Percentiles rank a stretch among this genome's conserved stretches.
Conservation (phyloP, 2,888 invertebrate species). For the Dioctria rufipes region DNA sequence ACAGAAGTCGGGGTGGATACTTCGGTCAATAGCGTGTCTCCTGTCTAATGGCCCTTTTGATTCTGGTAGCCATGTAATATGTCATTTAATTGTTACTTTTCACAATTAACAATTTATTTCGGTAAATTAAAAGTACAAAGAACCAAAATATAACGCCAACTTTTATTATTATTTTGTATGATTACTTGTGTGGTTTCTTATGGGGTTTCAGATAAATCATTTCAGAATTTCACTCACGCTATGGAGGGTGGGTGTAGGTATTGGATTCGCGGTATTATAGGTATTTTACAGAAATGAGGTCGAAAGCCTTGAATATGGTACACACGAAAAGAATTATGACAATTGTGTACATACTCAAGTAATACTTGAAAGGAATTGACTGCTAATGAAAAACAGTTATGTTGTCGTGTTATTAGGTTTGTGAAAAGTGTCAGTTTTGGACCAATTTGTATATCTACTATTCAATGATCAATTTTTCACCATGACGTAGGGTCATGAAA, state of each 20-base stretch:
- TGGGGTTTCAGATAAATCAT: background rate
- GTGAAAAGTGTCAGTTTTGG: no score
- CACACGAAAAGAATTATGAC: no score
- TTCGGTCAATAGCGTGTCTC: conserved; percentile 20
- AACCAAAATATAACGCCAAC: background rate
- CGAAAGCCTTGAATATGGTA: no score
- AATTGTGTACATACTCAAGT: no score
- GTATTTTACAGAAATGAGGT: no score
- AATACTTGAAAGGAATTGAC: no score
- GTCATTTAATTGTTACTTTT: conserved; percentile 57
- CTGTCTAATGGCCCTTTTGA: conserved; percentile 32
- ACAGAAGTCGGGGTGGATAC: background rate
- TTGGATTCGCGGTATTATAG: background rate
- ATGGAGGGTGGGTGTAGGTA: background rate
- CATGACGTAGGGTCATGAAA: no score
- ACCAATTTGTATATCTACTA: no score
- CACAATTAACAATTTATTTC: conserved; percentile 58
- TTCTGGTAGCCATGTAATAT: conserved; percentile 54
- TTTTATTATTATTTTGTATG: background rate
- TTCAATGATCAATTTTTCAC: no score
- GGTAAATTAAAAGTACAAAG: conserved; percentile 51
- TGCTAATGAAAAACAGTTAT: no score
- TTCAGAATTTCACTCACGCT: background rate
- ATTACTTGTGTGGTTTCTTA: background rate
- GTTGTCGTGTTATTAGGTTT: no score